phyloP scores from a whole-genome alignment of 2,888 invertebrate species.

The Xiphydria camelus region DNA sequence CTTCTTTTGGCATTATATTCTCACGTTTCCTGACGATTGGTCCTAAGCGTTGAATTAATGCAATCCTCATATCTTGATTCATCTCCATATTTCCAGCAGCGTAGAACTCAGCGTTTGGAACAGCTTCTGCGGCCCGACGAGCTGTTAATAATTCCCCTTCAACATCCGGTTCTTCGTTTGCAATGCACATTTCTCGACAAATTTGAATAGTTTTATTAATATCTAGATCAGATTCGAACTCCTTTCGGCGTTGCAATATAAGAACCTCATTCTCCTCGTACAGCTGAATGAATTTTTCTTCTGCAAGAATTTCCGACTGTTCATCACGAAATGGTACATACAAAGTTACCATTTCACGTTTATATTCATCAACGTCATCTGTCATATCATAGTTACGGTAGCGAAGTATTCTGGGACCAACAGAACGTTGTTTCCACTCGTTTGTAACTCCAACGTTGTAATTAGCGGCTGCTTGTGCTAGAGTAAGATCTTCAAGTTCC shows the following conservation, averaged over 20 bases:
- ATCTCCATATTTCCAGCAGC: conserved; percentile 20
- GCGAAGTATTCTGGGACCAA: conserved; percentile 38
- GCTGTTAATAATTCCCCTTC: too few species aligned
- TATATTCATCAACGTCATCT: conserved; percentile 41
- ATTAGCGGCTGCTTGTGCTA: too few species aligned
- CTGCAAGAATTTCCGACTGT: conserved; percentile 43
- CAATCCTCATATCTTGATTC: conserved; percentile 23
- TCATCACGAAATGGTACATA: conserved; percentile 48
- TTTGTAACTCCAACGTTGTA: conserved; percentile 41
- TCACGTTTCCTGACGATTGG: conserved; percentile 24
- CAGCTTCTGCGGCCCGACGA: conserved; percentile 46
- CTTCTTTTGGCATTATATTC: conserved; percentile 23
- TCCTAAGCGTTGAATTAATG: conserved; percentile 23
- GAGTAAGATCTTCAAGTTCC: conserved; percentile 37
- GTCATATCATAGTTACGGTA: conserved; percentile 48
- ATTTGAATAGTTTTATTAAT: too few species aligned
- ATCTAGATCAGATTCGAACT: too few species aligned
- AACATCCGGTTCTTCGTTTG: too few species aligned
- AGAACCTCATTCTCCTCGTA: too few species aligned
- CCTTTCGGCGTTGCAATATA: too few species aligned
- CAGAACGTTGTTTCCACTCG: conserved; percentile 11
- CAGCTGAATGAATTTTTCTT: conserved; percentile 41
- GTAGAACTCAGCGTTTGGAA: too few species aligned
- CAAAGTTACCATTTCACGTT: conserved; percentile 26
- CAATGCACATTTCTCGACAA: too few species aligned